Evolutionary conservation across 2,113 vertebrate genomes (phyloP).

Genomic region (Myrmecobius fasciatus): DNA sequence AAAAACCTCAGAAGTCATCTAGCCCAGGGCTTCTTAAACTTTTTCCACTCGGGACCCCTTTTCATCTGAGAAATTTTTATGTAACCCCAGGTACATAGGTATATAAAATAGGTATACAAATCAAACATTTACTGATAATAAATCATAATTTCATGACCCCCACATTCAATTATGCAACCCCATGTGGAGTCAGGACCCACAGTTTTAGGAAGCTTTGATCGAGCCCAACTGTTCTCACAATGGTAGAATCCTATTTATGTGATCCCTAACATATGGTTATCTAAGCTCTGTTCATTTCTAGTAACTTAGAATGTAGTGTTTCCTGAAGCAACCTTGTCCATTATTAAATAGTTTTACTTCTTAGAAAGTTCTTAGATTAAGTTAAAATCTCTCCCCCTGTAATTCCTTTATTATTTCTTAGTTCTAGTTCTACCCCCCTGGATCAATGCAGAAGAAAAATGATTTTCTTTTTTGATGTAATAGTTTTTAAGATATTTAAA

Average conservation of each 20-base stretch:
- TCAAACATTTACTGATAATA: too few relatives aligned
- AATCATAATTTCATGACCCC: too few relatives aligned
- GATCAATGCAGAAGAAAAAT: constrained; percentile 32
- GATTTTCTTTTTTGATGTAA: background rate
- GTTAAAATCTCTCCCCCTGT: constrained; percentile 21
- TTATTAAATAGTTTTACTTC: background rate
- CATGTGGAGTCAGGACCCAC: too few relatives aligned
- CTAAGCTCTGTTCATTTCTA: background rate
- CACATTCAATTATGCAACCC: too few relatives aligned
- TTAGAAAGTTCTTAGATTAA: background rate
- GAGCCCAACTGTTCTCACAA: background rate
- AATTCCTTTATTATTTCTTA: background rate
- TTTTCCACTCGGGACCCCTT: too few relatives aligned
- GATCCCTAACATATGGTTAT: background rate
- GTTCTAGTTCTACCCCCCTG: background rate
- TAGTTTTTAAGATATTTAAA: constrained; percentile 33
- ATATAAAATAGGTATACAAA: too few relatives aligned
- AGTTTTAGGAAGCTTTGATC: background rate
- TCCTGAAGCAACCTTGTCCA: background rate
- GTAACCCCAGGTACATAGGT: too few relatives aligned
- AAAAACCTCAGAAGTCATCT: background rate
- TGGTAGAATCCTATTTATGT: background rate
- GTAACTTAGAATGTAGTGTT: background rate
- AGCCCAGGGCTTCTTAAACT: too few relatives aligned
- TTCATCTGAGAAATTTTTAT: too few relatives aligned